Percentiles rank a stretch among this genome's conserved stretches.
Conservation (phyloP, 2,888 invertebrate species). For the Metallyticus violacea region DNA sequence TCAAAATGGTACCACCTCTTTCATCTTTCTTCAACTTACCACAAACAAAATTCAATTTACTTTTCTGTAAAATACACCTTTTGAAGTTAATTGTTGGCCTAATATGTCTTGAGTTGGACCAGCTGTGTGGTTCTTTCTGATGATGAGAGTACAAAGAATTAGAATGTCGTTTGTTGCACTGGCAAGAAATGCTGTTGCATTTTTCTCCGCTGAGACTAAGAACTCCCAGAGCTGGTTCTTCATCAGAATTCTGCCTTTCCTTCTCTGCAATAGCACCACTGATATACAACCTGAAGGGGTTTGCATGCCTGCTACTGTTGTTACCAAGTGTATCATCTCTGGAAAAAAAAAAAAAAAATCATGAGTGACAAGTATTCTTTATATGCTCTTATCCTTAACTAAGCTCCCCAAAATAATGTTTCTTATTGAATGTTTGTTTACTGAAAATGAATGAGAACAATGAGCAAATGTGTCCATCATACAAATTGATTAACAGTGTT, state of each 20-base stretch:
- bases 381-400: too few relatives aligned
- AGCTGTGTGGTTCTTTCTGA: not conserved
- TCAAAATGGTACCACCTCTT: conserved; percentile 16
- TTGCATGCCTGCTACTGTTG: not conserved
- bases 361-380: too few relatives aligned
- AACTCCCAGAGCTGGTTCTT: not conserved
- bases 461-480: too few relatives aligned
- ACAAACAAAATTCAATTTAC: conserved; percentile 28
- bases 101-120: not conserved
- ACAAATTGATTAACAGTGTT: too few relatives aligned
- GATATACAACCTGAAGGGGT: not conserved
- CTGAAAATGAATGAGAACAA: too few relatives aligned
- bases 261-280: not conserved
- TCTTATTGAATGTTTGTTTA: too few relatives aligned
- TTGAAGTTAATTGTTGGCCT: conserved; percentile 24
- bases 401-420: too few relatives aligned
- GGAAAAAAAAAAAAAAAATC: not conserved
- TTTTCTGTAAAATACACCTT: conserved; percentile 26
- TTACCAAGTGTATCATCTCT: not conserved
- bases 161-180: conserved; percentile 34
- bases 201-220: conserved; percentile 35
- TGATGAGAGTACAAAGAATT: not conserved
- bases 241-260: not conserved
- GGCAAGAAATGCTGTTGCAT: conserved; percentile 37
- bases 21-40: not conserved